phyloP scores from a whole-genome alignment of 2,888 invertebrate species.

The Coenonympha arcania region DNA sequence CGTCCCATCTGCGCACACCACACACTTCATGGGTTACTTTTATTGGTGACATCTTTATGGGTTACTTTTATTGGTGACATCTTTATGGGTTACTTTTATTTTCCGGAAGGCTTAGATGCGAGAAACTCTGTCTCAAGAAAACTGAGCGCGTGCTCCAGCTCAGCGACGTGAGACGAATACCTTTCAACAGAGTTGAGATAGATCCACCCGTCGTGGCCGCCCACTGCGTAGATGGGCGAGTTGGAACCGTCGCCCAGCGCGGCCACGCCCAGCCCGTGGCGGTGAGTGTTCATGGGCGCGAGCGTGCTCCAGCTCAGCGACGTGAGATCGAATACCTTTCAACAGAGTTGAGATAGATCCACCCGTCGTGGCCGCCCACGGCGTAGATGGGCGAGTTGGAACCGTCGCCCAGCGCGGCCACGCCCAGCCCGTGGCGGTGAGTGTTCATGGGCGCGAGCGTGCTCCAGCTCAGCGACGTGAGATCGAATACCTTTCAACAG shows the following conservation, averaged over 20 bases:
- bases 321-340: conserved; percentile 80
- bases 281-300: conserved; percentile 91
- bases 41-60: too few relatives aligned
- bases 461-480: conserved; percentile 85
- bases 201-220: conserved; percentile 97
- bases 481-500: conserved; percentile 82
- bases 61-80: too few relatives aligned
- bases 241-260: conserved; percentile 80
- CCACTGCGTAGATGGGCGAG: conserved; percentile 93
- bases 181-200: conserved; percentile 93
- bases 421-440: conserved; percentile 86
- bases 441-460: conserved; percentile 91
- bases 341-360: conserved; percentile 95
- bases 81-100: too few relatives aligned
- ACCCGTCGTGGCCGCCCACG: conserved; percentile 96
- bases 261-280: conserved; percentile 86
- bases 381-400: conserved; percentile 89
- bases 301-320: conserved; percentile 85
- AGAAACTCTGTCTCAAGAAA: too few relatives aligned
- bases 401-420: conserved; percentile 82
- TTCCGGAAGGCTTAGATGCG: neutral
- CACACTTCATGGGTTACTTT: neutral
- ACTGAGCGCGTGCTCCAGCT: too few relatives aligned
- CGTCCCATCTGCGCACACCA: conserved; percentile 82
- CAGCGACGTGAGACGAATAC: too few relatives aligned